phyloP scores from a whole-genome alignment of 2,797 vertebrate genomes.

The Lagocephalus sceleratus region DNA sequence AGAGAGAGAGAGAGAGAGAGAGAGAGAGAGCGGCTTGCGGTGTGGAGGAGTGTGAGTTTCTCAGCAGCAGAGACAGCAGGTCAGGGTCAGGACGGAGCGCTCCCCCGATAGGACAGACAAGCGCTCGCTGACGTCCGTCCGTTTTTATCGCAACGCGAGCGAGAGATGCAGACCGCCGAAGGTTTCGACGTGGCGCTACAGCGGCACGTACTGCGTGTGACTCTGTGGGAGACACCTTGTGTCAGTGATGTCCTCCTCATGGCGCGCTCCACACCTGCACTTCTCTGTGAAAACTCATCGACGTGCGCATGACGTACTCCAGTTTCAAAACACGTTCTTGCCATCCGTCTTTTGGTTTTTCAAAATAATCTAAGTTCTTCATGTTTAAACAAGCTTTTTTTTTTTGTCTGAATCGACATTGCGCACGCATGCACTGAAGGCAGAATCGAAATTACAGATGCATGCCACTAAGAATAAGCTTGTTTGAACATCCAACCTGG shows the following conservation, averaged over 20 bases:
- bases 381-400: no score
- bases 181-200: slow-evolving; percentile 5
- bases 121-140: slow-evolving; percentile 36
- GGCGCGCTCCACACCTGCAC: slow-evolving; percentile 18
- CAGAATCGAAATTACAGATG: slow-evolving; percentile 3
- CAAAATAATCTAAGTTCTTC: no score
- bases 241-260: slow-evolving; percentile 31
- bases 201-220: slow-evolving; percentile 9
- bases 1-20: not conserved
- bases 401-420: not conserved
- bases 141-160: slow-evolving; percentile 14
- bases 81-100: slow-evolving; percentile 44
- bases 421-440: not conserved
- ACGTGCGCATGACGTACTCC: slow-evolving; percentile 5
- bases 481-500: not conserved
- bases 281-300: slow-evolving; percentile 20
- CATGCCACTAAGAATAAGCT: not conserved
- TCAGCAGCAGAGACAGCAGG: slow-evolving; percentile 19
- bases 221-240: slow-evolving; percentile 14
- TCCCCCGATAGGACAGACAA: slow-evolving; percentile 19
- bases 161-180: slow-evolving; percentile 23
- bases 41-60: slow-evolving; percentile 11
- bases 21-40: slow-evolving; percentile 7
- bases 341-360: no score
- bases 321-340: not conserved